These are phyloP conservation scores for Molanna angustata DNA, from an alignment of 2,888 invertebrate species.

Conservation along the genomic window DNA sequence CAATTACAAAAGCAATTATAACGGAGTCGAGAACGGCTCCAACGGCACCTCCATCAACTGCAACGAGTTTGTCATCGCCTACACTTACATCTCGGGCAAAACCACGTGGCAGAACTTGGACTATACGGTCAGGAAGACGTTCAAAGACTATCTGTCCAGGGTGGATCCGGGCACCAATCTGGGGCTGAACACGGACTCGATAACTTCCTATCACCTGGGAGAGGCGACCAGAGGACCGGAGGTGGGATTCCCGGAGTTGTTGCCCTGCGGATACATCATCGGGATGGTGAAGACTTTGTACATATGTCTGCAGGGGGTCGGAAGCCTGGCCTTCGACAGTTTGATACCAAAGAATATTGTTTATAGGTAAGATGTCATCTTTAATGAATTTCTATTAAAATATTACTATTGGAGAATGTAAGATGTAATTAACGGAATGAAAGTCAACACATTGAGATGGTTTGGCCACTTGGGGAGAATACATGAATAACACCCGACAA, in stretches of 20 bases:
- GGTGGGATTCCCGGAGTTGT: slow-evolving; percentile 79
- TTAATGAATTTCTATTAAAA: too few relatives aligned
- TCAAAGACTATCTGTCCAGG: slow-evolving; percentile 90
- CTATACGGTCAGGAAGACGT: slow-evolving; percentile 84
- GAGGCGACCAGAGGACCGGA: slow-evolving; percentile 81
- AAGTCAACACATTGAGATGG: too few relatives aligned
- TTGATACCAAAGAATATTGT: slow-evolving; percentile 95
- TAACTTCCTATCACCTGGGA: slow-evolving; percentile 91
- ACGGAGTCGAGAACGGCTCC: slow-evolving; percentile 39
- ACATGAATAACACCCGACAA: too few relatives aligned
- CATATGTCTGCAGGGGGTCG: slow-evolving; percentile 85
- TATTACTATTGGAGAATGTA: too few relatives aligned
- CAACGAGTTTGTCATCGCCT: slow-evolving; percentile 81
- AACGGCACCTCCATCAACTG: slow-evolving; percentile 56
- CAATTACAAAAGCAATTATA: slow-evolving; percentile 53
- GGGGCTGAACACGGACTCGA: slow-evolving; percentile 80
- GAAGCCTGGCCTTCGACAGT: slow-evolving; percentile 90
- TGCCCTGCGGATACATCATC: slow-evolving; percentile 92
- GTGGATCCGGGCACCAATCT: slow-evolving; percentile 91
- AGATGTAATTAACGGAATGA: too few relatives aligned
- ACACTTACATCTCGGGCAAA: slow-evolving; percentile 86
- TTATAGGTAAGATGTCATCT: slow-evolving; percentile 63
- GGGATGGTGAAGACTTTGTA: slow-evolving; percentile 84
- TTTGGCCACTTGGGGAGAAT: too few relatives aligned
- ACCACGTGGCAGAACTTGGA: slow-evolving; percentile 95